Conservation (phyloP, 2,797 vertebrate genomes). For the Sorex maritimensis region DNA sequence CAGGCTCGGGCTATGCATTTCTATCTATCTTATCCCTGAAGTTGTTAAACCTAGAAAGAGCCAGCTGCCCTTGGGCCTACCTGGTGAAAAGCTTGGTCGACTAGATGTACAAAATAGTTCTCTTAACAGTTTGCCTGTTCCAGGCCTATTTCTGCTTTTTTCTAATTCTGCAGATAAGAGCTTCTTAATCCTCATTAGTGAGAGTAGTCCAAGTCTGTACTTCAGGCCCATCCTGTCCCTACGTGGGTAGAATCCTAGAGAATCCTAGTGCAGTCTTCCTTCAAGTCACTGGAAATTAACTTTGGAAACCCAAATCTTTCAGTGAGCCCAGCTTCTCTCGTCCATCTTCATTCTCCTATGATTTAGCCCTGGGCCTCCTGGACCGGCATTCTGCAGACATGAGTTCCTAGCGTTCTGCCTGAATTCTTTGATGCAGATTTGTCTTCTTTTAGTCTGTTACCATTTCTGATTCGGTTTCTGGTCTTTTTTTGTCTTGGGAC, state of each 20-base stretch:
- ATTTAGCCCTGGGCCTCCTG: not conserved
- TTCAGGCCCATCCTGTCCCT: not conserved
- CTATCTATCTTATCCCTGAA: conserved; percentile 36
- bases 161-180: not conserved
- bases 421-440: not conserved
- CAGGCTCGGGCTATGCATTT: not conserved
- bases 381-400: not conserved
- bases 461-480: not conserved
- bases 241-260: not conserved
- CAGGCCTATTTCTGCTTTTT: not conserved
- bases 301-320: not conserved
- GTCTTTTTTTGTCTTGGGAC: not conserved
- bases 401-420: not conserved
- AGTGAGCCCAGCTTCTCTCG: not conserved
- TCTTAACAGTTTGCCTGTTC: not conserved
- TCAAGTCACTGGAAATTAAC: not conserved
- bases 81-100: not conserved
- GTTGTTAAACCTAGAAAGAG: conserved; percentile 37
- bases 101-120: not conserved
- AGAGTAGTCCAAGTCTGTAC: not conserved
- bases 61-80: not conserved
- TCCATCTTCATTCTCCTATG: not conserved
- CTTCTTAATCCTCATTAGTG: not conserved
- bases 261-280: not conserved
- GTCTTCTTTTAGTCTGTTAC: not conserved